Evolutionary conservation across 1,140 invertebrate genomes (phyloP).

Genomic region (Pantala flavescens): DNA sequence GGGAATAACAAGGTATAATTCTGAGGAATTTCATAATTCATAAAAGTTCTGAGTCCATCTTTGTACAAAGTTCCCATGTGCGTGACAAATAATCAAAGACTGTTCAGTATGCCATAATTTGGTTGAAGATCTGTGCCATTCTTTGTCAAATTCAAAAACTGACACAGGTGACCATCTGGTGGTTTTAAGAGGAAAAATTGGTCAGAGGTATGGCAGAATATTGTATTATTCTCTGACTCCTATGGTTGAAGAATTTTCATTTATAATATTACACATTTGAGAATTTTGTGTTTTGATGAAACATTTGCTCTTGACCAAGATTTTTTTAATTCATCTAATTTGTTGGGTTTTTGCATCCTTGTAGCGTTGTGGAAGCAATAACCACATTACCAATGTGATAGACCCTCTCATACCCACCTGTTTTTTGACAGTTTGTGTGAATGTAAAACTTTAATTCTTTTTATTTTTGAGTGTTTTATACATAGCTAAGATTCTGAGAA

Average conservation of each 20-base stretch:
- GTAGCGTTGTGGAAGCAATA: neutral
- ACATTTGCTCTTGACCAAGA: slow-evolving; percentile 3
- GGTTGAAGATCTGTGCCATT: neutral
- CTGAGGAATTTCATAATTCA: neutral
- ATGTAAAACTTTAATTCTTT: slow-evolving; percentile 5
- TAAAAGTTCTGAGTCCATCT: slow-evolving; percentile 5
- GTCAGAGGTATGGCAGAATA: neutral
- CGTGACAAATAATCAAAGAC: slow-evolving; percentile 7
- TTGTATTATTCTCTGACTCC: neutral
- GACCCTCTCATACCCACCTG: neutral
- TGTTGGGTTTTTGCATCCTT: neutral
- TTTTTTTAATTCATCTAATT: slow-evolving; percentile 1
- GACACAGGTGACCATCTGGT: neutral
- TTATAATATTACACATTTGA: neutral
- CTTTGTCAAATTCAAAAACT: neutral
- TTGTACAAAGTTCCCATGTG: slow-evolving; percentile 9
- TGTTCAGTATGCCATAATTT: neutral
- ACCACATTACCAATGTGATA: neutral
- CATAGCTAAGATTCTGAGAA: slow-evolving; percentile 12
- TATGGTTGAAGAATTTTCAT: neutral
- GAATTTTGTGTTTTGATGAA: neutral
- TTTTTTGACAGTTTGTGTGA: slow-evolving; percentile 3
- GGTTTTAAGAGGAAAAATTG: neutral
- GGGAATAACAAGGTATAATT: slow-evolving; percentile 1
- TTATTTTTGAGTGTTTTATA: slow-evolving; percentile 11